Evolutionary conservation across 2,113 vertebrate genomes (phyloP).

Genomic region (Dissostichus mawsoni): DNA sequence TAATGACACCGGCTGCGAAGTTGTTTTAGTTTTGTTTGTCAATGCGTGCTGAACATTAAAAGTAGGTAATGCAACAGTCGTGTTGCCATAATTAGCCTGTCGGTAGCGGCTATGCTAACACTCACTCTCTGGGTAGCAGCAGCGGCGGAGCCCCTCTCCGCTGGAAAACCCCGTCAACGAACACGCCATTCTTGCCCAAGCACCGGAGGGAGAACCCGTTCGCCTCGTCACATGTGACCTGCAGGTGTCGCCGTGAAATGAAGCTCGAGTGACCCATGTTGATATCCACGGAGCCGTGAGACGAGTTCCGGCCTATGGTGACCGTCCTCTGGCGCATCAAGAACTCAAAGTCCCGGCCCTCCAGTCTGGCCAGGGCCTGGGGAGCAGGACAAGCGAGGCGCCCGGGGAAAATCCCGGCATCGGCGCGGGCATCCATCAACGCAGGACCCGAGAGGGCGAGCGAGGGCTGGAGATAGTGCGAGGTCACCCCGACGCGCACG

Average conservation of each 20-base stretch:
- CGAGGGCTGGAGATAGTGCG: constrained; percentile 77
- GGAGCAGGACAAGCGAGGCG: constrained; percentile 72
- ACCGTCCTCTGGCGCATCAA: constrained; percentile 95
- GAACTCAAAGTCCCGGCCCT: constrained; percentile 94
- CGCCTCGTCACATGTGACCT: constrained; percentile 92
- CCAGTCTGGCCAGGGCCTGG: constrained; percentile 84
- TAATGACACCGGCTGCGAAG: background rate
- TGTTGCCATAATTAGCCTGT: constrained; percentile 20
- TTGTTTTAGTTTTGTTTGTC: background rate
- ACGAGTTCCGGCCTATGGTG: constrained; percentile 97
- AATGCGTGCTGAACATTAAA: background rate
- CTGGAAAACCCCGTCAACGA: constrained; percentile 97
- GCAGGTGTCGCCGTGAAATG: constrained; percentile 96
- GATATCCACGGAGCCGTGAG: constrained; percentile 96
- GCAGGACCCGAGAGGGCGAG: constrained; percentile 65
- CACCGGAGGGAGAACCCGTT: constrained; percentile 90
- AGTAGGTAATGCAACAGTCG: background rate
- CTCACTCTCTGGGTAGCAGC: constrained; percentile 93
- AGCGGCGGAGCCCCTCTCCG: constrained; percentile 92
- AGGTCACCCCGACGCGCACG: constrained; percentile 82
- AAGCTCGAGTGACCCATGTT: constrained; percentile 98
- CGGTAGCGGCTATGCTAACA: constrained; percentile 58
- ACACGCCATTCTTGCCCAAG: constrained; percentile 94
- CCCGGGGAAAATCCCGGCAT: constrained; percentile 69
- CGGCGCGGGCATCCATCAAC: constrained; percentile 57